These are phyloP conservation scores for Cheilosia urbana DNA, from an alignment of 2,888 invertebrate species.

Conservation along the genomic window DNA sequence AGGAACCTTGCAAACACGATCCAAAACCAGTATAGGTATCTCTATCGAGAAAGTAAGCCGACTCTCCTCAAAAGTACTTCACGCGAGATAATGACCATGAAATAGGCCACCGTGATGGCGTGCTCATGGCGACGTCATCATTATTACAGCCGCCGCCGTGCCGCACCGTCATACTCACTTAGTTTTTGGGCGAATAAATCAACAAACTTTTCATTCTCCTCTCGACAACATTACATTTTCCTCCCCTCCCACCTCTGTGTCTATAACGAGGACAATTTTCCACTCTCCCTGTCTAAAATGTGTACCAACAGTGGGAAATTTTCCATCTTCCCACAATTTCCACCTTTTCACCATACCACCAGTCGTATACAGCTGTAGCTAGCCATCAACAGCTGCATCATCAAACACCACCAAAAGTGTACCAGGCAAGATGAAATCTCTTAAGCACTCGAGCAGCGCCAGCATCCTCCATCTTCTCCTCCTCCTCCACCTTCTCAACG, in stretches of 20 bases:
- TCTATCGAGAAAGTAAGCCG: constrained; percentile 15
- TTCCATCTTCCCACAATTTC: constrained; percentile 17
- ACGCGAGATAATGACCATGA: constrained; percentile 64
- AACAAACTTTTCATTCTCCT: constrained; percentile 51
- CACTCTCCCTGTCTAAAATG: constrained; percentile 1
- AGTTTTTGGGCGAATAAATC: constrained; percentile 52
- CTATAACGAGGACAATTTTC: constrained; percentile 60
- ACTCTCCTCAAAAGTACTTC: constrained; percentile 47
- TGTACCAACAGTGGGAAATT: constrained; percentile 5
- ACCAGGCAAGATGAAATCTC: constrained; percentile 58
- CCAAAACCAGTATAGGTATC: background rate
- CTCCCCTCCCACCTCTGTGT: constrained; percentile 17
- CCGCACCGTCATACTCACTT: constrained; percentile 28
- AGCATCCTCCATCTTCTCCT: background rate
- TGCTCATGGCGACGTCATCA: constrained; percentile 25
- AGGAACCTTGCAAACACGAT: background rate
- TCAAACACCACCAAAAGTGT: constrained; percentile 51
- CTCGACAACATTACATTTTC: constrained; percentile 39
- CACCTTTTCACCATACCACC: constrained; percentile 18
- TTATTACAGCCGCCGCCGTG: constrained; percentile 16
- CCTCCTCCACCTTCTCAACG: background rate
- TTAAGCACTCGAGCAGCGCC: constrained; percentile 52
- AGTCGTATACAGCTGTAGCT: background rate
- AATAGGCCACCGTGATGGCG: constrained; percentile 35
- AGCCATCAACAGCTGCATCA: constrained; percentile 49